Evolutionary conservation across 2,113 vertebrate species (phyloP).

Genomic region (Tachysurus vachellii): DNA sequence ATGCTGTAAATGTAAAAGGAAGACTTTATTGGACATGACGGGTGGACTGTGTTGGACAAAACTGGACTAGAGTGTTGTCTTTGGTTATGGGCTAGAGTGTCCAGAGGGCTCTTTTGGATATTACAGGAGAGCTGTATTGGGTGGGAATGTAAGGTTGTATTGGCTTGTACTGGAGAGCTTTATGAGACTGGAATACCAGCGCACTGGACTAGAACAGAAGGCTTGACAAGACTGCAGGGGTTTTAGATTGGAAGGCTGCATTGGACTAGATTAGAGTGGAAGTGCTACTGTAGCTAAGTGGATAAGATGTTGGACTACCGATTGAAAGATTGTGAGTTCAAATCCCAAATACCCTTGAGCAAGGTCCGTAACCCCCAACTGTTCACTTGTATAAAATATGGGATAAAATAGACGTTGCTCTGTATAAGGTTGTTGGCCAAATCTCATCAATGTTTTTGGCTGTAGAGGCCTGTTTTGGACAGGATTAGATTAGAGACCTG

Average conservation of each 20-base stretch:
- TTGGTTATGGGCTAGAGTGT: too few species aligned
- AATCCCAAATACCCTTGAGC: too few species aligned
- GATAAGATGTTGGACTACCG: background rate
- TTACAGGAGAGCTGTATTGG: background rate
- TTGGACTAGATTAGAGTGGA: background rate
- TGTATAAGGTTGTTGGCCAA: too few species aligned
- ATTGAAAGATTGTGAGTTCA: too few species aligned
- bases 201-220: too few species aligned
- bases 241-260: background rate
- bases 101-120: background rate
- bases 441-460: background rate
- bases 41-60: background rate
- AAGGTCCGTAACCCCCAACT: too few species aligned
- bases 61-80: background rate
- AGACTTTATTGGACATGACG: background rate
- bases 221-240: background rate
- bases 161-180: too few species aligned
- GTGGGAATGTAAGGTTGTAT: too few species aligned
- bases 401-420: too few species aligned
- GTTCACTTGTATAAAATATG: too few species aligned
- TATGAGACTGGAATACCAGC: too few species aligned
- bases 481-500: background rate
- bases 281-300: background rate
- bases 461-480: background rate
- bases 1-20: too few species aligned